phyloP scores from a whole-genome alignment of 2,797 vertebrate species.

The Cygnus olor region DNA sequence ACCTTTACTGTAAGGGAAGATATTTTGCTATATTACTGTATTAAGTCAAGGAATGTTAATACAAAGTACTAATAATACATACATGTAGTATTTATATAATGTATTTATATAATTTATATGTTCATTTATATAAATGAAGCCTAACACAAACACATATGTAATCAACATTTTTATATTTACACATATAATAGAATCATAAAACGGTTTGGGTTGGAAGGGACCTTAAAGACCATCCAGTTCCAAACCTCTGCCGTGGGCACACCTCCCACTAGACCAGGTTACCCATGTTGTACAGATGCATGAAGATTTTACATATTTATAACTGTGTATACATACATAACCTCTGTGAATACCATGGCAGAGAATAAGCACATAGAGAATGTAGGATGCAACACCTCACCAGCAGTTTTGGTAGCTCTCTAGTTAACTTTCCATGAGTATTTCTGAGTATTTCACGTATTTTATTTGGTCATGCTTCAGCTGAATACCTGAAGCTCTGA shows the following conservation, averaged over 20 bases:
- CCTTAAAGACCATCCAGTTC: too few species aligned
- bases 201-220: too few species aligned
- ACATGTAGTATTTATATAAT: background rate
- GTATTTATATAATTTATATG: background rate
- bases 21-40: too few species aligned
- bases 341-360: background rate
- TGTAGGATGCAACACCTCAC: rapidly evolving
- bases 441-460: background rate
- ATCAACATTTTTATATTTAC: background rate
- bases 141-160: rapidly evolving
- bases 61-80: background rate
- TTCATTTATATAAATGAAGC: background rate
- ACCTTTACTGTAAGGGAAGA: background rate
- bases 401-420: background rate
- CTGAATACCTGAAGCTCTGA: background rate
- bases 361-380: background rate
- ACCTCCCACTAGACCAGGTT: too few species aligned
- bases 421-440: background rate
- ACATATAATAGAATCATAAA: background rate
- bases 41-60: background rate
- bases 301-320: background rate
- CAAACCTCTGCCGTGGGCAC: too few species aligned
- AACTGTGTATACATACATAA: background rate
- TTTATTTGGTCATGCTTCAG: background rate
- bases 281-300: background rate